Base-by-base conservation (phyloP, 2,797 vertebrate genomes). In the Pogoniulus pusillus region DNA sequence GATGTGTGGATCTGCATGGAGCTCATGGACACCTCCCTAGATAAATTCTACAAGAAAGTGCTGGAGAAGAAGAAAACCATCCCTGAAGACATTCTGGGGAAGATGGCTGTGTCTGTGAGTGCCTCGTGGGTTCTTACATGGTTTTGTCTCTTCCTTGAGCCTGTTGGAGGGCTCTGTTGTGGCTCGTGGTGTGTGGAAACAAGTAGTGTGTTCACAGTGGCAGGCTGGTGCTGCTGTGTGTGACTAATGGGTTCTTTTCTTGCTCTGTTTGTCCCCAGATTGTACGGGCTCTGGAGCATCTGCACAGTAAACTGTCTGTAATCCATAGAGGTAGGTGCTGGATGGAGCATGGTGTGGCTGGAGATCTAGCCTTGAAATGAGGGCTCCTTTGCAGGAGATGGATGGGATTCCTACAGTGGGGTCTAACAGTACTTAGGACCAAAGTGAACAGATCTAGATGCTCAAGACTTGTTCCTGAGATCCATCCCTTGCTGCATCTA, bases 1-100 rank as follows among this genome's bases (percentile, higher is more conserved):
- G 98, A 98, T 0, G 98, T 98, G 55, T 98, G 98, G 98, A 98
- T 98, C 94, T 98, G 98, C 94, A 98, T 98, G 98, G 98, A 98
- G 43, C 96, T 98, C 73, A 98, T 98, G 98, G 98, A 98, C 80
- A 98, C 97, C 1, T 98, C 98, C 34, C 60, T 98, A 90, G 98
- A 98, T 92, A 98, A 98, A 80, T 98, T 98, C 91, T 98, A 98
- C 86, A 97, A 98, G 93, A 98, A 97, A 90, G 98, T 98, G 53
- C 94, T 98, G 58, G 98, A 98, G 35, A 98, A 97, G 92, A 96
- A 96, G 84, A 97, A 97, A 93, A 97, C 94, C 5, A 98, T 98
- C 68, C 98, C 98, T 7, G 98, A 98, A 85, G 98, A 98, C 72
- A 98, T 98, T 54, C 27, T 98, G 30, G 98, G 98, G 54, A 97